Percentiles rank a stretch among this genome's conserved stretches.
Evolutionary conservation across 2,797 vertebrate species (phyloP).

Genomic region (Crax fasciolata): DNA sequence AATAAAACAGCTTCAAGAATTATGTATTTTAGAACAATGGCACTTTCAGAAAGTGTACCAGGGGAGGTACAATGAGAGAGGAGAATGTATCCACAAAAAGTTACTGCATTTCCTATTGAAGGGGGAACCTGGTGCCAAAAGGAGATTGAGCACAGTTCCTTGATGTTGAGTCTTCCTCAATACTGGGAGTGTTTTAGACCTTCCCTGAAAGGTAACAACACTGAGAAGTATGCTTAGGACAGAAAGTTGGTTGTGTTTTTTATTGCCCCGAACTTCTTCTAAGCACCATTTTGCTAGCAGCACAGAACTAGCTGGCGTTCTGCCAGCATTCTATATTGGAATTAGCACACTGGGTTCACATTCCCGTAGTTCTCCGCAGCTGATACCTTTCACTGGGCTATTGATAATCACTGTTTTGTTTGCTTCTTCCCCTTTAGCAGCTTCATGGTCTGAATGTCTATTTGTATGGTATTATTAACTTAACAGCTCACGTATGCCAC

Average conservation of each 20-base stretch:
- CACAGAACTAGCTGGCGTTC: background rate
- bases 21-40: background rate
- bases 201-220: background rate
- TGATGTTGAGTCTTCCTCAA: background rate
- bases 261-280: background rate
- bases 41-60: background rate
- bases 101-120: background rate
- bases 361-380: slow-evolving; percentile 8
- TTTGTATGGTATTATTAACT: slow-evolving; percentile 46
- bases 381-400: slow-evolving; percentile 47
- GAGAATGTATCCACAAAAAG: background rate
- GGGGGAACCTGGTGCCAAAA: background rate
- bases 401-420: slow-evolving; percentile 24
- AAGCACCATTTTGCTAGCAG: background rate
- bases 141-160: background rate
- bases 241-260: background rate
- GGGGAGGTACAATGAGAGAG: background rate
- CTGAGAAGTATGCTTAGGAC: background rate
- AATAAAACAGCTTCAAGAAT: background rate
- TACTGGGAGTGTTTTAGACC: background rate
- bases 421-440: slow-evolving; percentile 34
- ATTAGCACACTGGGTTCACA: background rate
- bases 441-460: background rate
- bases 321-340: background rate
- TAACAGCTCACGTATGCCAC: background rate